Evolutionary conservation across 1,140 invertebrate genomes (phyloP).

Genomic region (Dreissena rostriformis): DNA sequence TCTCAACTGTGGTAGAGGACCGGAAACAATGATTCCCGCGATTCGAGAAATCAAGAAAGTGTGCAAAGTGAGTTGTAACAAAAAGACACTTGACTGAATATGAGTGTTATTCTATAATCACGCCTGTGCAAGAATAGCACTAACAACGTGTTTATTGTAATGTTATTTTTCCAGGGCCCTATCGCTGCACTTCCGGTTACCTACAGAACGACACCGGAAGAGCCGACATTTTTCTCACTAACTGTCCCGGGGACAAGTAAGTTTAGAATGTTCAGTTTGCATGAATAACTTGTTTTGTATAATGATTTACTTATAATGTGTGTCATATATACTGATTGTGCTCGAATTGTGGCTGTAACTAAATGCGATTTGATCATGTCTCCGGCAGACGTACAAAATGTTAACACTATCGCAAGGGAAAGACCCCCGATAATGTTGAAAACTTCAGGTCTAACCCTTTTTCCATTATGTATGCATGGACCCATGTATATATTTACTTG

Average conservation of each 20-base stretch:
- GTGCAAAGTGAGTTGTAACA: constrained; percentile 68
- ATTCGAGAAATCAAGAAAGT: constrained; percentile 65
- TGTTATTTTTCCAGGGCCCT: constrained; percentile 26
- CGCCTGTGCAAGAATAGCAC: background rate
- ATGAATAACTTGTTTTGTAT: background rate
- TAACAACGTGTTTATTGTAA: background rate
- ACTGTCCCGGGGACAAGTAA: constrained; percentile 43
- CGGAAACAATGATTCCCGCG: constrained; percentile 72
- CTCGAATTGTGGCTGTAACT: background rate
- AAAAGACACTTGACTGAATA: background rate
- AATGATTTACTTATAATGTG: background rate
- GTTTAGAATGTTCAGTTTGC: background rate
- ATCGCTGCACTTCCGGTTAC: constrained; percentile 38
- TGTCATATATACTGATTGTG: background rate
- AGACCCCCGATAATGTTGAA: too few relatives aligned
- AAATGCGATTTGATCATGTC: background rate
- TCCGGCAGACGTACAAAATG: background rate
- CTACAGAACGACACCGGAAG: constrained; percentile 29
- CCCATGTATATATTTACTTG: too few relatives aligned
- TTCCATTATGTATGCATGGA: too few relatives aligned
- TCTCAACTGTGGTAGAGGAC: constrained; percentile 75
- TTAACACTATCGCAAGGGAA: too few relatives aligned
- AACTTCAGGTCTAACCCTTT: too few relatives aligned
- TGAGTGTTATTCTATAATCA: background rate
- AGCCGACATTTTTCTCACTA: constrained; percentile 47